phyloP scores from a whole-genome alignment of 2,888 invertebrate genomes.

The Mystacides longicornis region DNA sequence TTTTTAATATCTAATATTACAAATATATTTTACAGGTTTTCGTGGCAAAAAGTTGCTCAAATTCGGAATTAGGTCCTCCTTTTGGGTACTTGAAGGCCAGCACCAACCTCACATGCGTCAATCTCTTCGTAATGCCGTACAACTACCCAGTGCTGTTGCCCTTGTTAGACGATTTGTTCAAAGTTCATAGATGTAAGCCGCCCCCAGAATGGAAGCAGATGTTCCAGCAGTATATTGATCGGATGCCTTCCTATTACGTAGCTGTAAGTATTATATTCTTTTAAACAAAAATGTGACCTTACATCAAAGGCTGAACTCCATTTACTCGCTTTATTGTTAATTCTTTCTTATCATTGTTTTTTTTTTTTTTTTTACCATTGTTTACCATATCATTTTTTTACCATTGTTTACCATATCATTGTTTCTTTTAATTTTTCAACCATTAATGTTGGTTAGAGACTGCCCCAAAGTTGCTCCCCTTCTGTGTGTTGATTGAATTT shows the following conservation, averaged over 20 bases:
- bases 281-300: no score
- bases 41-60: constrained; percentile 85
- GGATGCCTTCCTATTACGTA: constrained; percentile 95
- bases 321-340: no score
- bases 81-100: constrained; percentile 98
- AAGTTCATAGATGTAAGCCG: constrained; percentile 87
- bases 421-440: no score
- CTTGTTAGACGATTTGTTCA: constrained; percentile 87
- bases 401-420: no score
- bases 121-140: constrained; percentile 96
- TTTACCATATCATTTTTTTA: no score
- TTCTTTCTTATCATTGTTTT: neutral
- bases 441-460: no score
- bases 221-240: constrained; percentile 89
- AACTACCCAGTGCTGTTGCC: constrained; percentile 94
- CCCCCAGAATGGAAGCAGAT: constrained; percentile 87
- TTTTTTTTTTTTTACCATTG: no score
- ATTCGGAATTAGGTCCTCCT: constrained; percentile 82
- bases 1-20: neutral
- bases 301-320: no score
- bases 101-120: constrained; percentile 87
- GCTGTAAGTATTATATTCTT: constrained; percentile 53
- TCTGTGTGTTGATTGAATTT: no score
- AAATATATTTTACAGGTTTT: constrained; percentile 56
- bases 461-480: no score